Base-by-base conservation (phyloP, 1,140 invertebrate species). In the Gryon sp. region DNA sequence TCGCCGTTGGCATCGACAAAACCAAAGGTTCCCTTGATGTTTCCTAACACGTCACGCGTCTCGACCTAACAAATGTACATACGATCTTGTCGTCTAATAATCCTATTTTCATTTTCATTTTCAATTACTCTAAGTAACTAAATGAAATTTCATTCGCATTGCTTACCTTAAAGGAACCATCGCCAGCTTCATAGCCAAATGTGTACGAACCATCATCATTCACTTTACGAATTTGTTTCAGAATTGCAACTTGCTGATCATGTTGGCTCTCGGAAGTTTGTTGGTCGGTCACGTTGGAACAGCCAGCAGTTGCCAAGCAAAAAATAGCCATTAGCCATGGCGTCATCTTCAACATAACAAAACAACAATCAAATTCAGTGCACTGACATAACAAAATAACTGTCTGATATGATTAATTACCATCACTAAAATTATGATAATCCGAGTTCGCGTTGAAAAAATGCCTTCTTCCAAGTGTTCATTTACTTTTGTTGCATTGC, bases 121-220 rank as follows among this genome's bases (percentile, higher is more conserved):
- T n/a, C n/a, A n/a, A n/a, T n/a, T n/a, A n/a, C n/a, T n/a, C n/a
- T n/a, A n/a, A n/a, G n/a, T n/a, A n/a, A n/a, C n/a, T n/a, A n/a
- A n/a, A n/a, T n/a, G n/a, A n/a, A n/a, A n/a, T n/a, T n/a, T n/a
- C n/a, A n/a, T n/a, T n/a, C n/a, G n/a, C n/a, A 59, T 11, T 2
- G 2, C 66, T 77, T 78, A 88, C 88, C 87, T 95, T 95, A 84
- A 94, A 94, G 0, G 93, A 94, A 12, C 94, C 95, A 85, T 95
- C 95, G 41, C 92, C 94, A 2, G 94, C 94, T 87, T 96, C 95
- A 79, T 94, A 96, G 0, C 95, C 95, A 65, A 94, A 95, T 0
- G 94, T 95, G 79, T 95, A 96, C 0, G 94, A 94, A 14, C 94
- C 94, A 84, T 96, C 95, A 28, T 95, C 92, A 80, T 96, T 96